A percentile compares a stretch with the other conserved stretches of the same genome.
These are phyloP conservation scores for Hormaphis cornu DNA, from an alignment of 1,140 invertebrate genomes.

Conservation along the genomic window DNA sequence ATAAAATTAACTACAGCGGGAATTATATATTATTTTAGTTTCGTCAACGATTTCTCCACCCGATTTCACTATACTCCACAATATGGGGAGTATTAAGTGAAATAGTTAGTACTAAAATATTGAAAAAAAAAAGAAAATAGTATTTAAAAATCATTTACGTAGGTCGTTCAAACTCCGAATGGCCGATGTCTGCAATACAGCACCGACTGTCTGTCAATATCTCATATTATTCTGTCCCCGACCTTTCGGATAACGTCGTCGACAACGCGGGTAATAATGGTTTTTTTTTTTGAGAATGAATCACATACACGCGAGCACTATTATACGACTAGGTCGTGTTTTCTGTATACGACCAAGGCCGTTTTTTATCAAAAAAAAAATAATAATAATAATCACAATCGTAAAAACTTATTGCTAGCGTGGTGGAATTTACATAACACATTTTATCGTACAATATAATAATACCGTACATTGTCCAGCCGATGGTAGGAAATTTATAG, in stretches of 20 bases:
- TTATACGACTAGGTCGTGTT: conserved; percentile 13
- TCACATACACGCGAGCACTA: not conserved
- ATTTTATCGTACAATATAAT: not conserved
- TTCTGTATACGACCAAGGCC: not conserved
- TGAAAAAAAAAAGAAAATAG: too few species aligned
- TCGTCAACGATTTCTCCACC: too few species aligned
- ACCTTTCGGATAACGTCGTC: not conserved
- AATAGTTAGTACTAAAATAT: too few species aligned
- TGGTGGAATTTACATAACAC: not conserved
- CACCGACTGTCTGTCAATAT: too few species aligned
- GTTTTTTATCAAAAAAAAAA: not conserved
- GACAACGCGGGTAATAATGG: not conserved
- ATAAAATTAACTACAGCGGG: too few species aligned
- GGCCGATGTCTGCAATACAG: too few species aligned
- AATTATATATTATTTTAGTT: too few species aligned
- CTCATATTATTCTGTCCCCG: conserved; percentile 1
- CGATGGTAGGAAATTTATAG: conserved; percentile 24
- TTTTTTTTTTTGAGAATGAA: not conserved
- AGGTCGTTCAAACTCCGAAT: too few species aligned
- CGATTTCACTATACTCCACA: too few species aligned
- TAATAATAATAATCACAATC: not conserved
- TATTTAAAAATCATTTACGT: too few species aligned
- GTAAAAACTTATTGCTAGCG: not conserved
- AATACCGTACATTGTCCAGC: not conserved
- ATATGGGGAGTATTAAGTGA: too few species aligned